Evolutionary conservation across 2,113 vertebrate genomes (phyloP).

Genomic region (Paramormyrops kingsleyae): DNA sequence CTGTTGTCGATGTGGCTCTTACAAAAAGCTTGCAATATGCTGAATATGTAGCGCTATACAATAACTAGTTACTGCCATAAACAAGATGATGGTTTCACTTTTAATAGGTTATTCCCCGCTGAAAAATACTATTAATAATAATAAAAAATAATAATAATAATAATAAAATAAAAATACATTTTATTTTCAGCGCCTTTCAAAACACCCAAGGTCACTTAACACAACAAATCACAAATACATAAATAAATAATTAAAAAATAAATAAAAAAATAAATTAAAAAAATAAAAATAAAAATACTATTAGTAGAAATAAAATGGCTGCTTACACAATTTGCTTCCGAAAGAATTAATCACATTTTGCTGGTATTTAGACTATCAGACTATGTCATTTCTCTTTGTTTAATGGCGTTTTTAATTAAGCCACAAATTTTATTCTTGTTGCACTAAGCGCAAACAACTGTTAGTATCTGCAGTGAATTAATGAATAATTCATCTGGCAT

Average conservation of each 20-base stretch:
- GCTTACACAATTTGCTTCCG: neutral
- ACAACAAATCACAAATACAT: too few relatives aligned
- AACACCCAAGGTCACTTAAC: too few relatives aligned
- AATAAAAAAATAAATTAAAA: too few relatives aligned
- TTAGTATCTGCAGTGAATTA: neutral
- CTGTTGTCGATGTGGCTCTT: neutral
- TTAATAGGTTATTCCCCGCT: neutral
- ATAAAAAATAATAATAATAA: too few relatives aligned
- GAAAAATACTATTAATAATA: neutral
- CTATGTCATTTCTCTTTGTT: slow-evolving; percentile 13
- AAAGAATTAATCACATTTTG: slow-evolving; percentile 14
- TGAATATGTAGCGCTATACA: neutral
- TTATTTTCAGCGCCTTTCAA: too few relatives aligned
- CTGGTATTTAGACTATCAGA: slow-evolving; percentile 7
- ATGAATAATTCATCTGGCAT: slow-evolving; percentile 1
- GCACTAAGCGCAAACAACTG: slow-evolving; percentile 23
- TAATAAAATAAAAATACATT: too few relatives aligned
- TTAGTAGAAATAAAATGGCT: neutral
- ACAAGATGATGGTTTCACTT: neutral
- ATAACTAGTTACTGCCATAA: neutral
- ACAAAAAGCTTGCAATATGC: neutral
- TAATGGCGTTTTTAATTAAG: slow-evolving; percentile 24
- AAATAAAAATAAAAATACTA: neutral
- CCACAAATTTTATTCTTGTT: slow-evolving; percentile 16
- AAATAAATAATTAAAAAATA: too few relatives aligned